A percentile compares a stretch with the other conserved stretches of the same genome.
phyloP scores from a whole-genome alignment of 1,140 invertebrate genomes.

The Ptiloglossa arizonensis region DNA sequence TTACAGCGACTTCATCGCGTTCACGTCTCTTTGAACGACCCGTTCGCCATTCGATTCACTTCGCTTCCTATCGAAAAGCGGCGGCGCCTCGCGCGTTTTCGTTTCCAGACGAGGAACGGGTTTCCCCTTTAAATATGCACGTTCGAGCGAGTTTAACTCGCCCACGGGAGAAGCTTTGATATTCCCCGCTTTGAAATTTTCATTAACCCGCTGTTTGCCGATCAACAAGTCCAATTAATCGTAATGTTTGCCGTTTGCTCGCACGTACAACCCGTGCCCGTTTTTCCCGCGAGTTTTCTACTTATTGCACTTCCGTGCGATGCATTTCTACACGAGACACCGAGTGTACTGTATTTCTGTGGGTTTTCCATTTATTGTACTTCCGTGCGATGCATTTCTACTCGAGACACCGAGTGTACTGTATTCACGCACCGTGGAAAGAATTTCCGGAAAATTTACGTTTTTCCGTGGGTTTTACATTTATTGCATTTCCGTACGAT shows the following conservation, averaged over 20 bases:
- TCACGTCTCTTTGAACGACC: not conserved
- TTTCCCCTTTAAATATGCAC: conserved; percentile 25
- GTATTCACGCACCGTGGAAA: no score
- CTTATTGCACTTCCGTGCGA: not conserved
- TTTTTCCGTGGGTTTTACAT: no score
- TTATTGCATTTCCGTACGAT: no score
- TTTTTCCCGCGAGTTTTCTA: not conserved
- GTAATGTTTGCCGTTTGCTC: not conserved
- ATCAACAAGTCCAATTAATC: conserved; percentile 38
- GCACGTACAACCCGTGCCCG: not conserved
- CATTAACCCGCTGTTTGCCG: conserved; percentile 13
- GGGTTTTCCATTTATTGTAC: no score
- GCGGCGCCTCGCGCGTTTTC: not conserved
- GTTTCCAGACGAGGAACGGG: not conserved
- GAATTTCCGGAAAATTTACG: no score
- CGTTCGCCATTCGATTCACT: not conserved
- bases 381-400: no score
- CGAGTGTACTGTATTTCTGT: no score
- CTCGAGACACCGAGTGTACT: no score
- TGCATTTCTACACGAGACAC: not conserved
- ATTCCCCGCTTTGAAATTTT: conserved; percentile 39
- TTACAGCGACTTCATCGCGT: not conserved
- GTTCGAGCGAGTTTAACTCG: conserved; percentile 14
- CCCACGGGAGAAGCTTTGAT: conserved; percentile 6
- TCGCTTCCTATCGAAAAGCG: not conserved